phyloP scores from a whole-genome alignment of 1,140 invertebrate species.

The Oncopodura yosiiana region DNA sequence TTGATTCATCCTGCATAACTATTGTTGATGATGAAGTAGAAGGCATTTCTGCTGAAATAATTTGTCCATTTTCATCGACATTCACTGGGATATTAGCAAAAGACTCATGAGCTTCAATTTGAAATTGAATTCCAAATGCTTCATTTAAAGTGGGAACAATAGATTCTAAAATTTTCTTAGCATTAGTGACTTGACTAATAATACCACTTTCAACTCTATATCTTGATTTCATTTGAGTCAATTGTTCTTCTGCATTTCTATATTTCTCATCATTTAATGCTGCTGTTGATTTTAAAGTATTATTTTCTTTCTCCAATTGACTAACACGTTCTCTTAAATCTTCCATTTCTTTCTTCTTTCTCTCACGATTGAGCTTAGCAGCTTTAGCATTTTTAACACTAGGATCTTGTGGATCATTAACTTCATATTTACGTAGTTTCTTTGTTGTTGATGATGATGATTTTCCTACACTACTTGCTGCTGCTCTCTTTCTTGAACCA shows the following conservation, averaged over 20 bases:
- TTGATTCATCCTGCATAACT: background rate
- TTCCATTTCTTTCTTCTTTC: constrained; percentile 22
- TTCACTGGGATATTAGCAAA: background rate
- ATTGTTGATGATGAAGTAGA: no score
- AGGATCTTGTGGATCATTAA: constrained; percentile 1
- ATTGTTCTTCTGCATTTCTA: background rate
- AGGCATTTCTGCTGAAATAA: background rate
- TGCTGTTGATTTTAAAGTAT: background rate
- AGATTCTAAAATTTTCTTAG: background rate
- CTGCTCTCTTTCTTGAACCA: background rate
- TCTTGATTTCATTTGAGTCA: background rate
- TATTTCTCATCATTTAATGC: background rate
- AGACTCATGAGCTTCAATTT: background rate
- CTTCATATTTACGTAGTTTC: constrained; percentile 20
- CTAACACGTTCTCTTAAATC: background rate
- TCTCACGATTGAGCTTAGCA: constrained; percentile 22
- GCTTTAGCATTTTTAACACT: constrained; percentile 25
- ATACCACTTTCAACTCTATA: background rate
- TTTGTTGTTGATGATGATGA: background rate
- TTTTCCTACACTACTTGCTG: background rate
- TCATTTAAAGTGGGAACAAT: constrained; percentile 5
- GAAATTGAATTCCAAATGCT: background rate
- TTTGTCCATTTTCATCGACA: background rate
- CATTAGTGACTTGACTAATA: background rate
- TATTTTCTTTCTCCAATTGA: background rate